A percentile compares a stretch with the other conserved stretches of the same genome.
Conservation (phyloP, 2,888 invertebrate genomes). For the Mycogona germanica region DNA sequence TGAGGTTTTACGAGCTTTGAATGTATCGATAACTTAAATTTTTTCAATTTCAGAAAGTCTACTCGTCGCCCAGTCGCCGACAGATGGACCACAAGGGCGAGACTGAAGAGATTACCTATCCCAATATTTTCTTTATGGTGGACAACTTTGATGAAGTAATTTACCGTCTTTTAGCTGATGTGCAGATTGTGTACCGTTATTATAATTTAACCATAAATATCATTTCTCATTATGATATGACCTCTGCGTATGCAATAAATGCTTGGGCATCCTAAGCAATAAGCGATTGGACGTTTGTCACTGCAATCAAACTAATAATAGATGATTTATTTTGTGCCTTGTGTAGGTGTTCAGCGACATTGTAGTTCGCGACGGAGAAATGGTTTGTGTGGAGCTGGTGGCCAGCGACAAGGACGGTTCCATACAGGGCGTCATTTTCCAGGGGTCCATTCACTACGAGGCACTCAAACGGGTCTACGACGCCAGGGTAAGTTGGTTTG, state of each 20-base stretch:
- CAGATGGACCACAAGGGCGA: slow-evolving; percentile 98
- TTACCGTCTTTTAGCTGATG: too few species aligned
- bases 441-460: slow-evolving; percentile 95
- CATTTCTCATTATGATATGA: background rate
- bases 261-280: too few species aligned
- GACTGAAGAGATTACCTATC: slow-evolving; percentile 96
- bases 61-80: slow-evolving; percentile 91
- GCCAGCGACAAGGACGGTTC: slow-evolving; percentile 76
- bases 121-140: slow-evolving; percentile 98
- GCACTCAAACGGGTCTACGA: slow-evolving; percentile 95
- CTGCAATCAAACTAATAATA: too few species aligned
- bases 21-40: too few species aligned
- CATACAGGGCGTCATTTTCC: slow-evolving; percentile 87
- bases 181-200: too few species aligned
- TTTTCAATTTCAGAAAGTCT: slow-evolving; percentile 51
- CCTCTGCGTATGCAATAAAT: background rate
- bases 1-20: slow-evolving; percentile 4
- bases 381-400: slow-evolving; percentile 96
- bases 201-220: background rate
- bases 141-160: slow-evolving; percentile 97
- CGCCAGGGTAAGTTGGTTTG: slow-evolving; percentile 66
- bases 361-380: slow-evolving; percentile 92
- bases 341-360: slow-evolving; percentile 83
- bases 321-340: background rate
- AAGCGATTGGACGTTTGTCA: too few species aligned